Evolutionary conservation across 2,113 vertebrate genomes (phyloP), one percentile per base, ranked within the genome.

Genomic region (Talpa occidentalis): DNA sequence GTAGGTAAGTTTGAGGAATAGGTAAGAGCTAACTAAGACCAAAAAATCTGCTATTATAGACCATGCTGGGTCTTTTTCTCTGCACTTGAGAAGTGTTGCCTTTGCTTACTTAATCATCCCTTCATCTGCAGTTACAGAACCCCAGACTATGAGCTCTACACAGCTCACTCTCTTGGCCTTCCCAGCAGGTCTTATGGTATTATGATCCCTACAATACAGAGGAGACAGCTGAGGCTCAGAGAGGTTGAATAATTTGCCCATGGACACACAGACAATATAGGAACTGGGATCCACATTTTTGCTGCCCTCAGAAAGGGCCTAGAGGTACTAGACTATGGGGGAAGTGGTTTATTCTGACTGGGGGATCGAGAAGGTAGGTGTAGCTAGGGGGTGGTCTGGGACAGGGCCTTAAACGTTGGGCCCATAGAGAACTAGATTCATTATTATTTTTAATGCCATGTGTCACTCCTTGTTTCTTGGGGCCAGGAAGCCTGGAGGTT

Each of bases 401-500:
- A 22, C 47, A 66, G 47, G 26, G 37, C 66, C 32, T 35, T 28
- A 49, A 66, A 1, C 16, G 15, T 3, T 15, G n/a, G 67, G 30
- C 40, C 69, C 15, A 32, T 35, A 47, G 37, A 83, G 14, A 44
- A 17, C 56, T 16, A 17, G 56, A 10, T 35, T 30, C 32, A 26
- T 37, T n/a, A 19, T 40, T 24, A 54, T 19, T 70, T 83, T 73
- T 15, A 40, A 70, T 9, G 28, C 40, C 12, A 16, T 86, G 0
- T 30, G 35, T 49, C 59, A 47, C 74, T 30, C 44, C 42, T 84
- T 21, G 35, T 64, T 6, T 6, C 54, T 32, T 6, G n/a, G 67
- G 16, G 26, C 17, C 97, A 99, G 99, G 98, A 97, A 0, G 94
- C 98, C 0, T 99, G 99, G 99, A 98, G 99, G 80, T 74, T 99